phyloP scores from a whole-genome alignment of 30 jellyfish, hydroid and myxozoan species.

The Aurelia sp. region DNA sequence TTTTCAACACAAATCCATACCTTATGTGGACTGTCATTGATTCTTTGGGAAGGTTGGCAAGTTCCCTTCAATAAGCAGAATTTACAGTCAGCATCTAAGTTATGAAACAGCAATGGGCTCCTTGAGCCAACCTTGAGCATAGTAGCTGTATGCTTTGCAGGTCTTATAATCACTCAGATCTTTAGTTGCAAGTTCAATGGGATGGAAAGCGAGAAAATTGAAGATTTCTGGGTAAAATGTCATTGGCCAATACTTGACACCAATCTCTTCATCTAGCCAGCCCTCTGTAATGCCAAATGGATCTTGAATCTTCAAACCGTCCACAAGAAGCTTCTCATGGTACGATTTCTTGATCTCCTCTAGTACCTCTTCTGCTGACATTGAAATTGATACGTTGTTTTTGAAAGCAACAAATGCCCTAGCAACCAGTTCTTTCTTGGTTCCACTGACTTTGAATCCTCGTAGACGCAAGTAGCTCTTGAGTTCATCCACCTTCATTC shows the following conservation, averaged over 20 bases:
- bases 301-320: slow-evolving; percentile 36
- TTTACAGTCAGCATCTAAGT: neutral
- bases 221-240: no score
- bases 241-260: neutral
- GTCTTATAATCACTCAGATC: slow-evolving; percentile 66
- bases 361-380: slow-evolving; percentile 52
- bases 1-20: no score
- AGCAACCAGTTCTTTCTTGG: slow-evolving; percentile 53
- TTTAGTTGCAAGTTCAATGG: slow-evolving; percentile 35
- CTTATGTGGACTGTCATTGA: no score
- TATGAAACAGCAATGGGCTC: slow-evolving; percentile 12
- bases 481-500: slow-evolving; percentile 11
- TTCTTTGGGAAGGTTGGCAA: no score
- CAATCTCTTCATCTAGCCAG: slow-evolving; percentile 54
- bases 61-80: no score
- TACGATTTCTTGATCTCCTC: slow-evolving; percentile 11
- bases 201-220: neutral
- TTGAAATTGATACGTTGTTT: slow-evolving; percentile 10
- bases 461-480: neutral
- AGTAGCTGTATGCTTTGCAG: slow-evolving; percentile 68
- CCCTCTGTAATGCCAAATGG: slow-evolving; percentile 32
- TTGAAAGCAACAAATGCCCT: slow-evolving; percentile 44
- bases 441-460: slow-evolving; percentile 43
- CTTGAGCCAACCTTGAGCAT: slow-evolving; percentile 48
- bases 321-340: slow-evolving; percentile 10